phyloP scores from a whole-genome alignment of 2,797 vertebrate species.

The Coranthus polyacanthus region DNA sequence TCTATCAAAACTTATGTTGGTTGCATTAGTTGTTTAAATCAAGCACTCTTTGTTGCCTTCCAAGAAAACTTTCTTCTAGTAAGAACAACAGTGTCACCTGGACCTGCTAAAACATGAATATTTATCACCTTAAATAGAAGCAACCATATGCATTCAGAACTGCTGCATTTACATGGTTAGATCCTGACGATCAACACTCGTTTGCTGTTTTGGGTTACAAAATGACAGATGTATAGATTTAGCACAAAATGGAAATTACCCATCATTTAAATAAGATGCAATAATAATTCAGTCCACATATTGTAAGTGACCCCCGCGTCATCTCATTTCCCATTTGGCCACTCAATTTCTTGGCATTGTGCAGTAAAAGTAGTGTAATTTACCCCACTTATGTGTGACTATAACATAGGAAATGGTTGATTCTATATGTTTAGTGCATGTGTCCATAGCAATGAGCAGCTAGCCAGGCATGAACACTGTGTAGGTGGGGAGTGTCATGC shows the following conservation, averaged over 20 bases:
- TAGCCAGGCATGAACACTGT: conserved; percentile 41
- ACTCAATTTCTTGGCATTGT: not conserved
- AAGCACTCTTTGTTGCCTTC: conserved; percentile 19
- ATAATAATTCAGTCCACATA: not conserved
- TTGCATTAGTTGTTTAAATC: conserved; percentile 43
- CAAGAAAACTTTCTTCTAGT: conserved; percentile 18
- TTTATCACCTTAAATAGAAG: conserved; percentile 35
- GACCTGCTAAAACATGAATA: not conserved
- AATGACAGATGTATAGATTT: conserved; percentile 33
- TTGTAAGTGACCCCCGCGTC: too few relatives aligned
- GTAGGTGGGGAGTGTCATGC: conserved; percentile 66
- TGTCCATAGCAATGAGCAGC: conserved; percentile 33
- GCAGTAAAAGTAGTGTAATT: not conserved
- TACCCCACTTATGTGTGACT: not conserved
- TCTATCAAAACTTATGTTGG: conserved; percentile 11
- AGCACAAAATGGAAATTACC: conserved; percentile 5
- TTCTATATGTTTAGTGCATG: conserved; percentile 35
- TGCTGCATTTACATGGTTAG: conserved; percentile 13
- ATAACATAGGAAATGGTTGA: not conserved
- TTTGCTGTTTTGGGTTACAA: conserved; percentile 53
- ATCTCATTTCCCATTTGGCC: not conserved
- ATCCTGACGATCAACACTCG: conserved; percentile 36
- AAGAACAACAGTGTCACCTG: conserved; percentile 18
- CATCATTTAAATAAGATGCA: conserved; percentile 26
- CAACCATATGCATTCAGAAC: conserved; percentile 23